Evolutionary conservation across 2,797 vertebrate species (phyloP), one percentile per base, ranked within the genome.

Genomic region (Salmo trutta): DNA sequence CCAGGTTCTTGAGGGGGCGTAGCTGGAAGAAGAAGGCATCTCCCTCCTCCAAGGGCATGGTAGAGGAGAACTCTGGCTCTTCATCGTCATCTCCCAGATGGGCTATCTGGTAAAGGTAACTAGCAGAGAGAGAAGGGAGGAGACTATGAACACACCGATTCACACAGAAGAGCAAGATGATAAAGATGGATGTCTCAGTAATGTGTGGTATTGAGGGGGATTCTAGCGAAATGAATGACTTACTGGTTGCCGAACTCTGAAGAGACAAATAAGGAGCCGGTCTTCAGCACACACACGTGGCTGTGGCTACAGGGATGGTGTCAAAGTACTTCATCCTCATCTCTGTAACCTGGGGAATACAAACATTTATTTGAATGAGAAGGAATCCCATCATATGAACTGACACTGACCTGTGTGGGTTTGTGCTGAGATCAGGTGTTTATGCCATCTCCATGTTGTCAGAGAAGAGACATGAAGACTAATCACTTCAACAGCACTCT

Each of bases 211-310:
- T 14, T 16, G 6, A 62, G 0, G 65, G 16, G n/a, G 24, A 71
- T 4, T 14, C 4, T 4, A 66, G 7, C 74, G 14, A 64, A 16
- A 72, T 16, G 51, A 75, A 73, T 16, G 1, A 1, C 98, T 97
- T 92, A 99, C 98, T 99, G 98, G 87, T 99, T 99, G 89, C 98
- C 98, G 93, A 99, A 99, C 86, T 99, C 98, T 47, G 98, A 97
- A 8, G 98, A 84, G 84, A 99, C 98, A 81, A 99, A 99, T 75
- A 99, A 94, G 87, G 99, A 99, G 7, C 98, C 98, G 0, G 98
- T 99, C 91, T 99, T 99, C 91, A 99, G 91, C 68, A 99, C 98
- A 99, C 98, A 7, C 98, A 99, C 98, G 99, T 99, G 75, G 98
- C 97, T 77, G 96, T 92, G 27, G 98, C 97, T 0, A 98, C 98